These are phyloP conservation scores for Hydractinia symbiolongicarpus DNA, from an alignment of 30 jellyfish, hydroid and myxozoan genomes.

Conservation along the genomic window DNA sequence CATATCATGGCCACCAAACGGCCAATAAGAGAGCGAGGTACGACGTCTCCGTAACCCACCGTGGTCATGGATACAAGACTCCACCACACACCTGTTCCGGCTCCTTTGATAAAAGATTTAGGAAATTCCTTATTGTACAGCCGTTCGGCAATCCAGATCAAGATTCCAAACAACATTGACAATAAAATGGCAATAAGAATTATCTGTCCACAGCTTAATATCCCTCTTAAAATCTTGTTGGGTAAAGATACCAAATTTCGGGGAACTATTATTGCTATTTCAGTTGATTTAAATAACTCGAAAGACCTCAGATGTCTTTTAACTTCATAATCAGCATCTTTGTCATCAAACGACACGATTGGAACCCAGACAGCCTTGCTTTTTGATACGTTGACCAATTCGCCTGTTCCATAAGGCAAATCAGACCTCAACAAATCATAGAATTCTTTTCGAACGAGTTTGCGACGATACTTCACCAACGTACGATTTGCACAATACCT, in stretches of 20 bases:
- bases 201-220: constrained; percentile 34
- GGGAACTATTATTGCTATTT: constrained; percentile 38
- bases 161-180: constrained; percentile 30
- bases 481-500: constrained; percentile 10
- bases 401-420: constrained; percentile 8
- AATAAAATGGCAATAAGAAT: constrained; percentile 21
- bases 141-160: constrained; percentile 30
- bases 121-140: constrained; percentile 16
- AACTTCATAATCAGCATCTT: background rate
- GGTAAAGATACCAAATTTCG: constrained; percentile 34
- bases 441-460: constrained; percentile 12
- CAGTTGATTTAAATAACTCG: constrained; percentile 17
- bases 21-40: constrained; percentile 26
- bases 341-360: constrained; percentile 22
- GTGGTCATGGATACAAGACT: constrained; percentile 42
- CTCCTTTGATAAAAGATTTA: constrained; percentile 30
- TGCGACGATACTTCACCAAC: background rate
- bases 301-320: constrained; percentile 25
- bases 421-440: constrained; percentile 13
- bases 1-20: constrained; percentile 21
- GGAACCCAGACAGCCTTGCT: constrained; percentile 33
- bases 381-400: background rate
- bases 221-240: constrained; percentile 36
- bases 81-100: constrained; percentile 44
- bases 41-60: constrained; percentile 45